Conservation (phyloP, 2,797 vertebrate genomes). For the Sebastes matsubarae region DNA sequence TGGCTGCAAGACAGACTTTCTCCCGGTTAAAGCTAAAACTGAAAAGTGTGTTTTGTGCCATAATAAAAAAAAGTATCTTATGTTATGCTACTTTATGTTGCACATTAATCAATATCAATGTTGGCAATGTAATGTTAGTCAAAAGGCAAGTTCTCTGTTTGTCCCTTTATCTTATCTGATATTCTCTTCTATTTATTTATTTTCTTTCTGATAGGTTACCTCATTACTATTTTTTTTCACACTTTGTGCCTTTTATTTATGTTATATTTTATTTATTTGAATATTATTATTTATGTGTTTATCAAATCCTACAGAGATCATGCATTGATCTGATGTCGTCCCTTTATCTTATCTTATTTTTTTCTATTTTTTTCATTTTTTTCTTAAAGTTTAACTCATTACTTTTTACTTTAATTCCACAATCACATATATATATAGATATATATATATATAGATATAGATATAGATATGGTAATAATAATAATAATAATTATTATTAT, state of each 20-base stretch:
- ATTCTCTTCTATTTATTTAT: background rate
- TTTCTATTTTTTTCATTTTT: background rate
- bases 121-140: background rate
- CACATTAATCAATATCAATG: background rate
- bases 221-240: too few species aligned
- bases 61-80: background rate
- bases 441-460: too few species aligned
- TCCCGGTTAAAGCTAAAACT: background rate
- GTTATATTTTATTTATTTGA: too few species aligned
- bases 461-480: too few species aligned
- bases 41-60: background rate
- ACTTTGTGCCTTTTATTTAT: background rate
- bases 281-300: too few species aligned
- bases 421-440: background rate
- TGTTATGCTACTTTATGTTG: background rate
- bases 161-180: background rate
- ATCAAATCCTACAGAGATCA: too few species aligned
- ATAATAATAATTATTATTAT: too few species aligned
- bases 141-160: background rate
- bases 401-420: background rate
- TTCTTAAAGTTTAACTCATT: background rate
- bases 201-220: background rate
- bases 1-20: background rate
- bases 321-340: too few species aligned
- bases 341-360: background rate